Percentiles rank a stretch among this genome's conserved stretches.
phyloP scores from a whole-genome alignment of 2,797 vertebrate genomes.

The Lepus townsendii region DNA sequence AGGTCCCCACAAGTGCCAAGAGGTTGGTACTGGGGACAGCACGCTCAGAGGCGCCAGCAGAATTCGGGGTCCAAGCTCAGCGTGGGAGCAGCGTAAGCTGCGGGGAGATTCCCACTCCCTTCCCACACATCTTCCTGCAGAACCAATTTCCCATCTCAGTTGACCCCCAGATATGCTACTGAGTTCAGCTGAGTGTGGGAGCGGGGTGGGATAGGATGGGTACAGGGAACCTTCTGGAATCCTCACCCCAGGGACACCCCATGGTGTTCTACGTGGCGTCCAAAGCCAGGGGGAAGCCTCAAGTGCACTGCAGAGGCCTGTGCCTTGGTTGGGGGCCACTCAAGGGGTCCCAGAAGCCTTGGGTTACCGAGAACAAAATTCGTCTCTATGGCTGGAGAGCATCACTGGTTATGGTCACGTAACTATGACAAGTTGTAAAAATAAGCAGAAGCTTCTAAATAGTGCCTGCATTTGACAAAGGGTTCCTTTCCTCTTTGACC shows the following conservation, averaged over 20 bases:
- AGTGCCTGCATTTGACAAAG: background rate
- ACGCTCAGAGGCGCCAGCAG: background rate
- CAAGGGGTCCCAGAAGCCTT: background rate
- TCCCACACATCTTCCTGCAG: background rate
- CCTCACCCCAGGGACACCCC: background rate
- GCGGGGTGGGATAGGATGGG: background rate
- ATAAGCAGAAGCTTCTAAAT: slow-evolving; percentile 9
- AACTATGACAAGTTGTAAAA: background rate
- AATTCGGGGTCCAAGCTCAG: slow-evolving; percentile 48
- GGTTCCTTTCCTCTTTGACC: background rate
- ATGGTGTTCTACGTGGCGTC: slow-evolving; percentile 16
- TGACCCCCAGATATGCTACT: slow-evolving; percentile 10
- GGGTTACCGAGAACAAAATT: slow-evolving; percentile 1
- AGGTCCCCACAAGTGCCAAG: slow-evolving; percentile 25
- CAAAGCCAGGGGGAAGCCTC: background rate
- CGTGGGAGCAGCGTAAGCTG: background rate
- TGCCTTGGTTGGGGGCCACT: background rate
- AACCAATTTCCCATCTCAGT: slow-evolving; percentile 29
- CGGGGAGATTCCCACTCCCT: slow-evolving; percentile 15
- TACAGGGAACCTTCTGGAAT: background rate
- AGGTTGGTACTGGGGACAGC: background rate
- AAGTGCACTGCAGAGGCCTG: background rate
- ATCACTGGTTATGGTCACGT: background rate
- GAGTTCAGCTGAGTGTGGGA: slow-evolving; percentile 31
- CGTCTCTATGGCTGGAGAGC: background rate